Conservation (phyloP, 2,888 invertebrate species). For the Xestia sexstrigata region DNA sequence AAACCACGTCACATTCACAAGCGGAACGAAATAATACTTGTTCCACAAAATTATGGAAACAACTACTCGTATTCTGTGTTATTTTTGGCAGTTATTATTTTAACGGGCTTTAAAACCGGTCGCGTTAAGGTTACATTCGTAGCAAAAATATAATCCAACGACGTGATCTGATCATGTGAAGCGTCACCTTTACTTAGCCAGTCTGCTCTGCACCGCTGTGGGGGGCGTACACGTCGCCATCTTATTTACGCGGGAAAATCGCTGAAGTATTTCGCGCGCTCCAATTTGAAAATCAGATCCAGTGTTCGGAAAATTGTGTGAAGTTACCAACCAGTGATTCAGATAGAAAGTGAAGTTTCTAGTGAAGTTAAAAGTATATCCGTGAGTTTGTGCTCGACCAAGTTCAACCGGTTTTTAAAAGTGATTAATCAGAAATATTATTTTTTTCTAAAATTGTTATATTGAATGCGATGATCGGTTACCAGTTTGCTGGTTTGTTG, state of each 20-base stretch:
- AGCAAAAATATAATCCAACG: conserved; percentile 67
- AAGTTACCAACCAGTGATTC: conserved; percentile 52
- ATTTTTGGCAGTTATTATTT: conserved; percentile 77
- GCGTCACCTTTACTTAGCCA: conserved; percentile 70
- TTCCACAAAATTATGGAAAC: conserved; percentile 63
- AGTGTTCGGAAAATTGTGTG: conserved; percentile 51
- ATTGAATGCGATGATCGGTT: conserved; percentile 77
- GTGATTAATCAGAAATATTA: conserved; percentile 58
- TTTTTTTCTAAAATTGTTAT: conserved; percentile 52
- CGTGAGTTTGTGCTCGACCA: conserved; percentile 49
- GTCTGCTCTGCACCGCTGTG: conserved; percentile 70
- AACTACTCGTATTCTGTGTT: conserved; percentile 61
- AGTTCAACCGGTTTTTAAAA: conserved; percentile 50
- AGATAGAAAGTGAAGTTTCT: conserved; percentile 51
- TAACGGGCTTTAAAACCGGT: conserved; percentile 78
- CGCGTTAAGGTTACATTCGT: conserved; percentile 75
- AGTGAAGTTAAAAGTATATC: conserved; percentile 51
- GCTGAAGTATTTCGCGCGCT: conserved; percentile 66
- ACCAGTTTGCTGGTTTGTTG: conserved; percentile 68
- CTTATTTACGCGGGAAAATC: conserved; percentile 82
- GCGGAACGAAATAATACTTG: conserved; percentile 50
- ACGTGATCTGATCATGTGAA: conserved; percentile 56
- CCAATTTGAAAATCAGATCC: conserved; percentile 63
- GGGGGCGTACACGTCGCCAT: conserved; percentile 75
- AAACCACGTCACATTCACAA: conserved; percentile 31